Conservation (phyloP, 2,113 vertebrate genomes). For the Toxotes chatareus region DNA sequence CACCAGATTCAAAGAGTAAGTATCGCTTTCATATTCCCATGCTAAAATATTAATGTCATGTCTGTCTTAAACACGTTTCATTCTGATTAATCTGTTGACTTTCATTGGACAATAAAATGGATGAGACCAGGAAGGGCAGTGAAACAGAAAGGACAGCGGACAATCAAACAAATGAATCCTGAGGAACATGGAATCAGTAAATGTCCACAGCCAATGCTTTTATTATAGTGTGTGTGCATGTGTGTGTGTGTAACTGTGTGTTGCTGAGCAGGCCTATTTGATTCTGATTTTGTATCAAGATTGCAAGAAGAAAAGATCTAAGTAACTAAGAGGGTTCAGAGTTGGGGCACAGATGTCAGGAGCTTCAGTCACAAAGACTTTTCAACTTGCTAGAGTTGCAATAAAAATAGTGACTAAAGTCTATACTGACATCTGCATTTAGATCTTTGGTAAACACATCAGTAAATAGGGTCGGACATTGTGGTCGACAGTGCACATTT, state of each 20-base stretch:
- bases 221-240: not conserved
- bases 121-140: constrained; percentile 29
- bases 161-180: constrained; percentile 64
- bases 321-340: no score
- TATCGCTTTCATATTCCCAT: constrained; percentile 72
- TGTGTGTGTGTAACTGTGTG: not conserved
- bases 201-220: constrained; percentile 35
- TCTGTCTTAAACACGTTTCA: constrained; percentile 49
- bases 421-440: no score
- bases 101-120: constrained; percentile 50
- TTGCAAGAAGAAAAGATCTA: no score
- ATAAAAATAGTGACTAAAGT: no score
- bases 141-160: constrained; percentile 51
- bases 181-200: constrained; percentile 40
- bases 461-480: no score
- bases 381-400: no score
- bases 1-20: constrained; percentile 99
- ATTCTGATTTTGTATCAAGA: no score
- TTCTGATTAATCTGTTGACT: constrained; percentile 62
- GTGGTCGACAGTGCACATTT: no score
- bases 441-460: no score
- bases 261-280: not conserved
- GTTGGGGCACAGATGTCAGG: no score
- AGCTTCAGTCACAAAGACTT: no score
- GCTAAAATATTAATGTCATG: constrained; percentile 48